A percentile compares a stretch with the other conserved stretches of the same genome.
phyloP scores from a whole-genome alignment of 2,113 vertebrate genomes.

The Glaucidium brasilianum region DNA sequence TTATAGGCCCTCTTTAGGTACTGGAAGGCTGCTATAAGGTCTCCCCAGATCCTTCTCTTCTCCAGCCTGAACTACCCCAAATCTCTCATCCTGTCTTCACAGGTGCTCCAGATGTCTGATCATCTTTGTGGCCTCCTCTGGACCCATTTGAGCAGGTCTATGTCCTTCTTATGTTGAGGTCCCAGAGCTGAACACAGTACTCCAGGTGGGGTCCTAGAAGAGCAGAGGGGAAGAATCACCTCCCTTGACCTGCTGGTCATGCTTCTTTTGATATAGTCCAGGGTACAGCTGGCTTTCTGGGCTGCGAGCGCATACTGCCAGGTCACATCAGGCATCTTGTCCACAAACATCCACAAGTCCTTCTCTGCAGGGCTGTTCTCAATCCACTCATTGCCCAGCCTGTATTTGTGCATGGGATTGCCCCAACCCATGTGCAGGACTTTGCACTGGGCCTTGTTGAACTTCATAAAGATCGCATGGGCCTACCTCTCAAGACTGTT shows the following conservation, averaged over 20 bases:
- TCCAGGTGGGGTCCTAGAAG: not conserved
- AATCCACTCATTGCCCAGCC: not conserved
- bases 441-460: not conserved
- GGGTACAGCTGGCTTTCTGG: not conserved
- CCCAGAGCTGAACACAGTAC: not conserved
- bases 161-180: not conserved
- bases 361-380: not conserved
- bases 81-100: not conserved
- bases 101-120: not conserved
- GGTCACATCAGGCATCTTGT: not conserved
- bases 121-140: not conserved
- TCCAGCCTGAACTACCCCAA: not conserved
- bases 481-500: not conserved
- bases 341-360: not conserved
- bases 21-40: not conserved
- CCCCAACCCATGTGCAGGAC: not conserved
- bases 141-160: not conserved
- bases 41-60: not conserved
- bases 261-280: not conserved
- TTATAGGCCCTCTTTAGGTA: not conserved
- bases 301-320: not conserved
- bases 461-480: not conserved
- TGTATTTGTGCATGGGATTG: not conserved
- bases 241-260: not conserved
- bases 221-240: not conserved